Percentiles rank a stretch among this genome's conserved stretches.
Conservation (phyloP, 2,797 vertebrate species). For the Melanotaenia parkinsoni region DNA sequence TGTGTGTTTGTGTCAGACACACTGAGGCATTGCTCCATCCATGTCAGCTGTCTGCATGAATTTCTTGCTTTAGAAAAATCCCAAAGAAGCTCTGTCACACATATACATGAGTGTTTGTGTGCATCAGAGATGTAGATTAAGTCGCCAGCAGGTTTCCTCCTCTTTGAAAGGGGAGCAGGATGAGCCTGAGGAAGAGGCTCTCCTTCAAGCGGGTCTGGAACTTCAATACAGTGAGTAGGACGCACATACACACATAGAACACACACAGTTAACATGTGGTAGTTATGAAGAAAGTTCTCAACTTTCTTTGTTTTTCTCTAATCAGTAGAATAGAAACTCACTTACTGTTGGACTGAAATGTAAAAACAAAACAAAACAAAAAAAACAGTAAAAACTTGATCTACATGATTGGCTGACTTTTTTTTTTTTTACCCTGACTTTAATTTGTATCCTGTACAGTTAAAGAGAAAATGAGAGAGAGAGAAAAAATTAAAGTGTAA, state of each 20-base stretch:
- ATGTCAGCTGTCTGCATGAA: slow-evolving; percentile 33
- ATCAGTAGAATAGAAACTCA: slow-evolving; percentile 3
- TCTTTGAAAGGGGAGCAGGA: slow-evolving; percentile 75
- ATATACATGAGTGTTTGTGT: slow-evolving; percentile 19
- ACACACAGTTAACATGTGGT: not conserved
- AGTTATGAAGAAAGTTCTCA: slow-evolving; percentile 8
- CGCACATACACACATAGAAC: slow-evolving; percentile 13
- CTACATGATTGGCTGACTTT: not conserved
- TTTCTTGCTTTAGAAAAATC: slow-evolving; percentile 43
- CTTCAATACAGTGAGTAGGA: slow-evolving; percentile 82
- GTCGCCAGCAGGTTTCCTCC: slow-evolving; percentile 49
- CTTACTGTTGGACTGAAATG: not conserved
- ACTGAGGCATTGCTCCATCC: slow-evolving; percentile 50
- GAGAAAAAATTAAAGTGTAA: slow-evolving; percentile 5
- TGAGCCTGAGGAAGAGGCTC: slow-evolving; percentile 87
- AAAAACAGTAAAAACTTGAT: not conserved
- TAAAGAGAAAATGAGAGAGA: not conserved
- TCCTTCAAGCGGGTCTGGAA: slow-evolving; percentile 86
- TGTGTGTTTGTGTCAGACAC: slow-evolving; percentile 17
- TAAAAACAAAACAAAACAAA: not conserved
- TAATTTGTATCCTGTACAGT: not conserved
- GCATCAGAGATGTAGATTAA: slow-evolving; percentile 67
- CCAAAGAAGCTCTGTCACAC: slow-evolving; percentile 29
- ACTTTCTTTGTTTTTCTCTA: not conserved
- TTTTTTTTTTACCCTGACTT: not conserved